Evolutionary conservation across 1,140 invertebrate species (phyloP).

Genomic region (Eueides isabella): DNA sequence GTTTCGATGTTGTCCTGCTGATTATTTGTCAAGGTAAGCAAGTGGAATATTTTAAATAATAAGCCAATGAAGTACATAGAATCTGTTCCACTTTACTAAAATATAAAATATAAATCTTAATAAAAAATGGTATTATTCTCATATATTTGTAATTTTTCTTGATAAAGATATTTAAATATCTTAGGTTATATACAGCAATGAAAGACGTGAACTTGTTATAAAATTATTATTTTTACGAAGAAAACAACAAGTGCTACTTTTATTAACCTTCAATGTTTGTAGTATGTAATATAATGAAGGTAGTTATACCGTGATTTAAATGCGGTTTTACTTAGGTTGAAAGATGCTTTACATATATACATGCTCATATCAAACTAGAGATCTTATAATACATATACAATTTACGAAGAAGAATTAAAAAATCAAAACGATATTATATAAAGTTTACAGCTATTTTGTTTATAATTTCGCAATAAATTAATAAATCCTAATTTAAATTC

Average conservation of each 20-base stretch:
- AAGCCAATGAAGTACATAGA: constrained; percentile 18
- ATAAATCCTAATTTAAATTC: neutral
- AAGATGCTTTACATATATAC: neutral
- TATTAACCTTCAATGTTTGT: constrained; percentile 7
- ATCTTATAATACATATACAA: neutral
- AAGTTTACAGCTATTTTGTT: neutral
- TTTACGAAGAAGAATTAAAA: neutral
- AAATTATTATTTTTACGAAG: neutral
- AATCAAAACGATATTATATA: neutral
- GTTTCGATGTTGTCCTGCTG: constrained; percentile 10
- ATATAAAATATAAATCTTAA: neutral
- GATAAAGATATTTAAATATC: neutral
- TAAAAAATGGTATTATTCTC: neutral
- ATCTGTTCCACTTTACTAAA: constrained; percentile 5
- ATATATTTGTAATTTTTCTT: neutral
- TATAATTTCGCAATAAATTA: neutral
- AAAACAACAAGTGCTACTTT: neutral
- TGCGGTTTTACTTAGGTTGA: neutral
- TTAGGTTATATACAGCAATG: neutral
- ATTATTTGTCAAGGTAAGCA: constrained; percentile 26
- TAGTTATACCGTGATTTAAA: neutral
- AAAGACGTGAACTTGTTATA: too few species aligned
- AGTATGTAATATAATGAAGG: constrained; percentile 6
- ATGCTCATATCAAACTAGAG: neutral
- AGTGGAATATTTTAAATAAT: constrained; percentile 32